Evolutionary conservation across 1,140 invertebrate species (phyloP).

Genomic region (Asobara japonica): DNA sequence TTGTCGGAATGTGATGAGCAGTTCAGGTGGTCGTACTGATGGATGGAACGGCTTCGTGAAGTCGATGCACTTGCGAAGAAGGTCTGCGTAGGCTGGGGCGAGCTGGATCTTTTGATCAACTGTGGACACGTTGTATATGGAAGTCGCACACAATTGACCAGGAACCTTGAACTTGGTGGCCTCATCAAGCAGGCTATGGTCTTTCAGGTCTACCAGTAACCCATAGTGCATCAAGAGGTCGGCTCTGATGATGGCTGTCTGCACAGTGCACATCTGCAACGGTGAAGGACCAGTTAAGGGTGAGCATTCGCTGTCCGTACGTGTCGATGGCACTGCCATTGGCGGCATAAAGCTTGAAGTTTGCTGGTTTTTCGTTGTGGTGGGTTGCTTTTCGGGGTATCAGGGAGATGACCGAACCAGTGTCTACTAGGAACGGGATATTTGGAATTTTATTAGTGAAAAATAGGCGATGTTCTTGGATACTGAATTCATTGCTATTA

Average conservation of each 20-base stretch:
- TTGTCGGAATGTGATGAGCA: constrained; percentile 29
- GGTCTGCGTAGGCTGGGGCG: not conserved
- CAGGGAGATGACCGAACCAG: constrained; percentile 28
- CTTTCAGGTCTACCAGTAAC: constrained; percentile 35
- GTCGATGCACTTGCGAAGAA: not conserved
- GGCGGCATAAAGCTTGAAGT: no score
- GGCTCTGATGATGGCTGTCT: constrained; percentile 30
- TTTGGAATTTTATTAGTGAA: constrained; percentile 15
- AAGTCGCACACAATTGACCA: no score
- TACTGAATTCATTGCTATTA: not conserved
- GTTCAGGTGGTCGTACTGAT: not conserved
- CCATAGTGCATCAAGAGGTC: constrained; percentile 33
- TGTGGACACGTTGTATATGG: no score
- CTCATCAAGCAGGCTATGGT: constrained; percentile 25
- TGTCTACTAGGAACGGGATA: constrained; percentile 26
- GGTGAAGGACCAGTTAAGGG: constrained; percentile 17
- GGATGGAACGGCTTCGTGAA: not conserved
- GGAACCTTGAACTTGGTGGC: not conserved
- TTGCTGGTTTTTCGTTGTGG: not conserved
- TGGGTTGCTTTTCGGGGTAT: not conserved
- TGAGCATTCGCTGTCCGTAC: no score
- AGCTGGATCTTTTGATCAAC: no score
- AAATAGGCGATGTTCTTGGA: constrained; percentile 16
- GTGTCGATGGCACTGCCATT: no score
- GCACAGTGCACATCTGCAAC: constrained; percentile 31